Percentiles rank a stretch among this genome's conserved stretches.
These are phyloP conservation scores for Cotesia congregata DNA, from an alignment of 2,888 invertebrate genomes.

Conservation along the genomic window DNA sequence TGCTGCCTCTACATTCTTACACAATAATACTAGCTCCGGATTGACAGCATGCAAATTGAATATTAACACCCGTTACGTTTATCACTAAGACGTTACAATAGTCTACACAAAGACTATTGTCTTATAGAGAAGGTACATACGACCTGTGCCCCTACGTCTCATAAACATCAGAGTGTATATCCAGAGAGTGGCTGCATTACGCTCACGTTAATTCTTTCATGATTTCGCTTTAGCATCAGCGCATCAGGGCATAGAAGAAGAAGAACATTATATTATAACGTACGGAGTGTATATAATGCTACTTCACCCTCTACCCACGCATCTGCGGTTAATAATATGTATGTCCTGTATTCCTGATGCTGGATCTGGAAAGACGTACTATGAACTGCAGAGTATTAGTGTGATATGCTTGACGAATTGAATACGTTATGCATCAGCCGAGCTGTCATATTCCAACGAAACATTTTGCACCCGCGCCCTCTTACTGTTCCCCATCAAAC, in stretches of 20 bases:
- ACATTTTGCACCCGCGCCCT: slow-evolving; percentile 45
- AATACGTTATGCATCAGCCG: slow-evolving; percentile 22
- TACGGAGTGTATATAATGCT: not conserved
- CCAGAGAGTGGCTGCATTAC: too few species aligned
- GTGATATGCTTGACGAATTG: slow-evolving; percentile 41
- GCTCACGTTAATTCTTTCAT: too few species aligned
- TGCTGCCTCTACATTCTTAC: not conserved
- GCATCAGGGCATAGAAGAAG: too few species aligned
- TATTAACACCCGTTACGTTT: slow-evolving; percentile 34
- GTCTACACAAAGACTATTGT: not conserved
- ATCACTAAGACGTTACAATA: slow-evolving; percentile 4
- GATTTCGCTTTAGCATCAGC: too few species aligned
- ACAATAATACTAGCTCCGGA: slow-evolving; percentile 18
- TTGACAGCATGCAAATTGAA: slow-evolving; percentile 49
- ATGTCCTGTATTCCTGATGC: not conserved
- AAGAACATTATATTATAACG: not conserved
- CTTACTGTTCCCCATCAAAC: too few species aligned
- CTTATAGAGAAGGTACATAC: not conserved
- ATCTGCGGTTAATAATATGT: not conserved
- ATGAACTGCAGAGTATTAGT: slow-evolving; percentile 5
- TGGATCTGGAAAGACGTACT: not conserved
- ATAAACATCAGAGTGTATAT: slow-evolving; percentile 1
- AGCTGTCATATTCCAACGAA: slow-evolving; percentile 48
- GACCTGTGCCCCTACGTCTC: slow-evolving; percentile 32
- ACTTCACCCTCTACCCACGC: slow-evolving; percentile 4